These are phyloP conservation scores for Probosciger aterrimus DNA, from an alignment of 2,113 vertebrate genomes.

Conservation along the genomic window DNA sequence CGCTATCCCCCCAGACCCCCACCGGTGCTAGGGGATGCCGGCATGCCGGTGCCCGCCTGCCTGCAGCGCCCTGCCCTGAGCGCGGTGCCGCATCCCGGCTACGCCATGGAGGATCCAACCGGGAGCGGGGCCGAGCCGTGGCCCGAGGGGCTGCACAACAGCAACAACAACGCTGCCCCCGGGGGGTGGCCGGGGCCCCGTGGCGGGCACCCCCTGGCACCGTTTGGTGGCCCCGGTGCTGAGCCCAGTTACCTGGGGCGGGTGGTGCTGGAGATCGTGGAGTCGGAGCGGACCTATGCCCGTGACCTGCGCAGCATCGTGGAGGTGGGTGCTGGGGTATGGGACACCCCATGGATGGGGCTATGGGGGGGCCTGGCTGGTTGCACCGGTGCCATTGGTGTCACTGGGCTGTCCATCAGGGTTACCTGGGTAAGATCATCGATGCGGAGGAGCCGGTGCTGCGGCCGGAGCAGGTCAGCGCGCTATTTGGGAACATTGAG, in stretches of 20 bases:
- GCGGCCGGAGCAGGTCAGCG: conserved; percentile 89
- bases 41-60: conserved; percentile 63
- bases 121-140: not conserved
- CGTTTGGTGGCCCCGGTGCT: conserved; percentile 66
- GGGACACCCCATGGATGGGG: rapidly evolving
- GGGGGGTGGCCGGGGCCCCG: conserved; percentile 26
- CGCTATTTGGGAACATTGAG: conserved; percentile 95
- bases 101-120: conserved; percentile 64
- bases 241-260: conserved; percentile 90
- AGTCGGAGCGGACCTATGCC: conserved; percentile 93
- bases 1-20: not conserved
- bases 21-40: conserved; percentile 66
- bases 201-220: conserved; percentile 47
- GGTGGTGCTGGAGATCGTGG: conserved; percentile 93
- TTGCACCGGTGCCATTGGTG: not conserved
- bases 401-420: conserved; percentile 62
- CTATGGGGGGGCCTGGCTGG: not conserved
- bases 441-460: conserved; percentile 84
- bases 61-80: conserved; percentile 72
- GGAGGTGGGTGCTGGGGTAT: conserved; percentile 75
- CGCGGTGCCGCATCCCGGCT: conserved; percentile 70
- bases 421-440: conserved; percentile 94
- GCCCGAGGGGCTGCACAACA: conserved; percentile 59
- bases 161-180: conserved; percentile 65
- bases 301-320: conserved; percentile 91